Evolutionary conservation across 2,888 invertebrate species (phyloP).

Genomic region (Napeogenes inachia): DNA sequence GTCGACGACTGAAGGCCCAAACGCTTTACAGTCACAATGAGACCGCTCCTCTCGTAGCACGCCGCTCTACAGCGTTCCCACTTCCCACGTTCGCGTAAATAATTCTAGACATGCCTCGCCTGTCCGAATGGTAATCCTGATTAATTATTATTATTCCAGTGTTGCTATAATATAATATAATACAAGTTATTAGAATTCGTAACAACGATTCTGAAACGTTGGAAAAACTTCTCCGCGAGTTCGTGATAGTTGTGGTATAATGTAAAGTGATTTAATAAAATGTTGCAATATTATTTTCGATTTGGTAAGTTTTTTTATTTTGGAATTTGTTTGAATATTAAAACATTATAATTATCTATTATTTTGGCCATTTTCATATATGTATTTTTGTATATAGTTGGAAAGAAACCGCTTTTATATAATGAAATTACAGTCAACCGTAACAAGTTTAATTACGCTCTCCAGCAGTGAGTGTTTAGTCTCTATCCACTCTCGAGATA

Average conservation of each 20-base stretch:
- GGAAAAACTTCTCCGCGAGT: background rate
- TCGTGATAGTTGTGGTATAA: constrained; percentile 8
- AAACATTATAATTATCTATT: background rate
- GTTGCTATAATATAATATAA: constrained; percentile 36
- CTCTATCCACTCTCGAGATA: constrained; percentile 1
- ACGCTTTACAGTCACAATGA: constrained; percentile 45
- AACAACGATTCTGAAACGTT: background rate
- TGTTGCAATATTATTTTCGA: background rate
- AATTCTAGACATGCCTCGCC: constrained; percentile 43
- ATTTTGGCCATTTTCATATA: background rate
- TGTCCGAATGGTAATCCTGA: constrained; percentile 43
- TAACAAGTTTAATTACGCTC: background rate
- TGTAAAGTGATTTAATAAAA: background rate
- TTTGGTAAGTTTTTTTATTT: background rate
- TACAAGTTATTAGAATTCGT: constrained; percentile 36
- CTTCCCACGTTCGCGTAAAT: constrained; percentile 43
- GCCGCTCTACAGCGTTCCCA: constrained; percentile 36
- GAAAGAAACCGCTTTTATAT: background rate
- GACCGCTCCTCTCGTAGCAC: constrained; percentile 50
- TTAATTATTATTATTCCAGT: constrained; percentile 43
- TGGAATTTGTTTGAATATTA: background rate
- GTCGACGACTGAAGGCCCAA: constrained; percentile 8
- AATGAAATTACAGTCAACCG: background rate
- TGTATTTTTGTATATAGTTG: too few relatives aligned
- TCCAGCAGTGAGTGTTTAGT: background rate